These are phyloP conservation scores for Folsomia candida DNA, from an alignment of 2,888 invertebrate species.

Conservation along the genomic window DNA sequence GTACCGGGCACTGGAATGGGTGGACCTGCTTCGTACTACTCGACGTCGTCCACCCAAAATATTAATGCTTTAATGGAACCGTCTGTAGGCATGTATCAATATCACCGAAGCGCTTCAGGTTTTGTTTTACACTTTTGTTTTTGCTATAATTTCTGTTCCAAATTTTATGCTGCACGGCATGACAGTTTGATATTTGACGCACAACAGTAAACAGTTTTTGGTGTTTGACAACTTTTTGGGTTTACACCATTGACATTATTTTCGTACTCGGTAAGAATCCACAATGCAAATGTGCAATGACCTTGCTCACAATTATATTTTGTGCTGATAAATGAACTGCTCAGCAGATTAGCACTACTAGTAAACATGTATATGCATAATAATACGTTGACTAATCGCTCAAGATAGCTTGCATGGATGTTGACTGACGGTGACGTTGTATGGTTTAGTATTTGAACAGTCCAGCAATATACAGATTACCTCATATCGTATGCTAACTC, in stretches of 20 bases:
- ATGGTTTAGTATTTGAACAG: neutral
- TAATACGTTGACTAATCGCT: neutral
- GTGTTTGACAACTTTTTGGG: neutral
- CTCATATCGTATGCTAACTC: neutral
- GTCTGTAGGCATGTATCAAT: conserved; percentile 28
- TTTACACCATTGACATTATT: neutral
- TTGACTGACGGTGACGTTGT: neutral
- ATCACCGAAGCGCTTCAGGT: conserved; percentile 48
- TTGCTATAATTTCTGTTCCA: conserved; percentile 7
- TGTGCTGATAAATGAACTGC: neutral
- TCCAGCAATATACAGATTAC: neutral
- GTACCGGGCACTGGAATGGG: conserved; percentile 22
- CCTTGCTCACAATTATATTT: too few species aligned
- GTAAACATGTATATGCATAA: neutral
- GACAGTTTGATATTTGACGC: neutral
- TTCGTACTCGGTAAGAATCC: neutral
- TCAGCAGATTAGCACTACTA: too few species aligned
- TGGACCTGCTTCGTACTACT: conserved; percentile 28
- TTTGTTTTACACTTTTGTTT: conserved; percentile 26
- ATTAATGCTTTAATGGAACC: conserved; percentile 21
- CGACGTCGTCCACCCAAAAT: conserved; percentile 28
- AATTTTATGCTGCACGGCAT: conserved; percentile 3
- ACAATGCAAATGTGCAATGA: too few species aligned
- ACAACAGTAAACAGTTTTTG: neutral
- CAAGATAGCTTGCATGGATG: neutral